Conservation (phyloP, 2,888 invertebrate genomes). For the Pimpla rufipes region DNA sequence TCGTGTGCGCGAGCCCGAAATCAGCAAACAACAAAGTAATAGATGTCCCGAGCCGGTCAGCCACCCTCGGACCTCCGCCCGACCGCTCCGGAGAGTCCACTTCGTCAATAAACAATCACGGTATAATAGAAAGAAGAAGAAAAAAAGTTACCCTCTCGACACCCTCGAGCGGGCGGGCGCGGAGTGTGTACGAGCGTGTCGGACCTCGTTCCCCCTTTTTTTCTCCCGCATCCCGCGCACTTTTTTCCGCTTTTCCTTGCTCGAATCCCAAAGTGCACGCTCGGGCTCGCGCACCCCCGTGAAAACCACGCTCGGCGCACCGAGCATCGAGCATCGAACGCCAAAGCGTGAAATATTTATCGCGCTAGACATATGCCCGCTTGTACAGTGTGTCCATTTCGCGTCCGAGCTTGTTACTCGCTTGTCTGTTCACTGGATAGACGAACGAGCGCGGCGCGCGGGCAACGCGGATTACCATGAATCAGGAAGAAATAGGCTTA, state of each 20-base stretch:
- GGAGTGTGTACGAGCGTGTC: slow-evolving; percentile 56
- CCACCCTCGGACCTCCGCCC: slow-evolving; percentile 45
- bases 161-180: slow-evolving; percentile 36
- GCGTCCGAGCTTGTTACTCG: slow-evolving; percentile 53
- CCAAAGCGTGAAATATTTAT: slow-evolving; percentile 83
- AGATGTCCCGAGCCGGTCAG: slow-evolving; percentile 80
- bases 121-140: slow-evolving; percentile 82
- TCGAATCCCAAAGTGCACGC: slow-evolving; percentile 43
- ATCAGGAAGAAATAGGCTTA: slow-evolving; percentile 78
- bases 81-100: slow-evolving; percentile 79
- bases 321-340: slow-evolving; percentile 68
- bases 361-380: slow-evolving; percentile 75
- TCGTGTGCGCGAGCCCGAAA: slow-evolving; percentile 57
- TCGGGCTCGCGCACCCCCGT: slow-evolving; percentile 2
- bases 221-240: slow-evolving; percentile 22
- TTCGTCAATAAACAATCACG: slow-evolving; percentile 85
- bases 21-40: slow-evolving; percentile 83
- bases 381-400: slow-evolving; percentile 33
- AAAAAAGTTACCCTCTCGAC: slow-evolving; percentile 57
- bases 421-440: slow-evolving; percentile 33
- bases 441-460: slow-evolving; percentile 67
- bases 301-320: slow-evolving; percentile 42
- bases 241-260: slow-evolving; percentile 33
- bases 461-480: slow-evolving; percentile 77
- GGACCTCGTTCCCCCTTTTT: slow-evolving; percentile 28